Evolutionary conservation across 2,797 vertebrate species (phyloP), one percentile per base, ranked within the genome.

Genomic region (Phylloscopus collybita): DNA sequence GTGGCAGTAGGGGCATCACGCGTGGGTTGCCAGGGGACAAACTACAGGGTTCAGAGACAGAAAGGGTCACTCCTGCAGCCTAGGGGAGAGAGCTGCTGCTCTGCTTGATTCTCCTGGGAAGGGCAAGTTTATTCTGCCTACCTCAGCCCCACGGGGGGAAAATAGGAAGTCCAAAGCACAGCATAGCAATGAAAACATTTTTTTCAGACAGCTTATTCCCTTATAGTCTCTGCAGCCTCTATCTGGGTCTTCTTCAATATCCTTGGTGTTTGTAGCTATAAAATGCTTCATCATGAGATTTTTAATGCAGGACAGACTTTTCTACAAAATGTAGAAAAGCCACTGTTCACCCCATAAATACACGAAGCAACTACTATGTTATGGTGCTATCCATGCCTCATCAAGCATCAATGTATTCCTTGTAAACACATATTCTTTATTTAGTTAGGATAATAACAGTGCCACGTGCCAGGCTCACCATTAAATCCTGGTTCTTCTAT

Each of bases 391-490:
- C 83, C 71, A 86, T 88, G 89, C 80, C 66, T 84, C 95, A 91
- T 92, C 59, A 86, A 90, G 85, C 75, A 92, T 92, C 92, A 88
- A 90, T 88, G 80, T 65, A 85, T 88, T 96, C 78, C 90, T 92
- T 96, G 86, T 90, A 96, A 96, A 94, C 88, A 95, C 45, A 76
- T 90, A 92, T 73, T 86, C 79, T 92, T 95, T 96, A 90, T 93
- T 90, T 93, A 85, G 80, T 92, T 90, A 82, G 71, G 82, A 93
- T 86, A 81, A 64, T 62, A 94, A 90, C 51, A 86, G 34, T 75
- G 61, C 86, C 91, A 92, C 5, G 20, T 92, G 85, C 56, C 73
- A 90, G 83, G 22, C 49, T 81, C 66, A 45, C 66, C 66, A 86
- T 95, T 92, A 96, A 93, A 86, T 93, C 86, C 45, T 3, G 9